Percentiles rank a stretch among this genome's conserved stretches.
phyloP scores from a whole-genome alignment of 2,797 vertebrate genomes.

The Phataginus tetradactyla region DNA sequence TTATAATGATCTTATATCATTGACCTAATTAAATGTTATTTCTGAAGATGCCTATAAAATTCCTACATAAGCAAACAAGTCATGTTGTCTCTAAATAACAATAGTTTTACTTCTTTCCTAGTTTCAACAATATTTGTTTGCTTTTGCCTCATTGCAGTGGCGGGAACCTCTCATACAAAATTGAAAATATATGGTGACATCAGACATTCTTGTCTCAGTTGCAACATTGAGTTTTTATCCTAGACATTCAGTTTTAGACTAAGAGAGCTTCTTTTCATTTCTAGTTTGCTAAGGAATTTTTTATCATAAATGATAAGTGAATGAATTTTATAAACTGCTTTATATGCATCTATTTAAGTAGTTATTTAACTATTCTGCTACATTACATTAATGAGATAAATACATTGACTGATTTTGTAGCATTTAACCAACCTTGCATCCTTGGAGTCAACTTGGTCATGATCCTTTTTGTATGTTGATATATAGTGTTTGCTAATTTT shows the following conservation, averaged over 20 bases:
- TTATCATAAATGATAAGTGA: background rate
- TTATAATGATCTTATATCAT: background rate
- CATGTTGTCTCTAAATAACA: background rate
- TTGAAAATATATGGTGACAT: background rate
- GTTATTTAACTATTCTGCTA: background rate
- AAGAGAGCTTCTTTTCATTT: background rate
- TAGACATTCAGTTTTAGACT: background rate
- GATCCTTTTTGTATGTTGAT: background rate
- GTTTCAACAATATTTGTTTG: background rate
- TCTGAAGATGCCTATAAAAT: background rate
- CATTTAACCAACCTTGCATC: background rate
- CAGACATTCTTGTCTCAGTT: background rate
- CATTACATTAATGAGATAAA: background rate
- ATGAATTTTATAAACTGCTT: background rate
- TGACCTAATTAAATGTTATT: background rate
- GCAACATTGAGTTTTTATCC: background rate
- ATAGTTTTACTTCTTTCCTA: background rate
- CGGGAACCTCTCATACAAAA: background rate
- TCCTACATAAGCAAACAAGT: conserved; percentile 8
- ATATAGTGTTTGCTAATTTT: background rate
- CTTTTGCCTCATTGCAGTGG: background rate
- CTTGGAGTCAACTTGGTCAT: background rate
- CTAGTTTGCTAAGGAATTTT: background rate
- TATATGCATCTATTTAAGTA: background rate
- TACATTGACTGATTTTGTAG: background rate